A percentile compares a stretch with the other conserved stretches of the same genome.
These are phyloP conservation scores for Drosophila dunni DNA, from an alignment of 1,140 invertebrate species.

Conservation along the genomic window DNA sequence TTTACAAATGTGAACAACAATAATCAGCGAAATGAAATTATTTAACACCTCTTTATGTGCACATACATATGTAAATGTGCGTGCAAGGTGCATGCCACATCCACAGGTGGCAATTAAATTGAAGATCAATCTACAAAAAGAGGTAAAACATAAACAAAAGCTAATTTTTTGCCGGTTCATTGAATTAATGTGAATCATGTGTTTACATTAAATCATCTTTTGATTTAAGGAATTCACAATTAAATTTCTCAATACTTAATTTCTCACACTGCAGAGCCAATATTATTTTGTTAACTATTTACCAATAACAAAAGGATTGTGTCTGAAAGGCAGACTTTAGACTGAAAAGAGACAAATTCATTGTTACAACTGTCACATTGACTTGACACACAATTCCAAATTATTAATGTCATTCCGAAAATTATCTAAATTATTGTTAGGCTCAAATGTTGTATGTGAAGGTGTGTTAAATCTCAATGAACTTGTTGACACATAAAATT, in stretches of 20 bases:
- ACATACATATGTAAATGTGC: slow-evolving; percentile 14
- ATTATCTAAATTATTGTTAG: slow-evolving; percentile 68
- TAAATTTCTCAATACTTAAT: not conserved
- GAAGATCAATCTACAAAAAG: not conserved
- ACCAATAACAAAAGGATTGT: not conserved
- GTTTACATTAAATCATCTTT: not conserved
- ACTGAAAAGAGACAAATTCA: not conserved
- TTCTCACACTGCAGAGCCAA: not conserved
- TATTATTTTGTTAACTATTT: not conserved
- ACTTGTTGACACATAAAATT: slow-evolving; percentile 64
- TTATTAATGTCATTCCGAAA: slow-evolving; percentile 36
- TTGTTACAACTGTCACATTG: slow-evolving; percentile 41
- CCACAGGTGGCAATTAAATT: slow-evolving; percentile 1
- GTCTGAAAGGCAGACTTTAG: not conserved
- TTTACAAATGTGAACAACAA: slow-evolving; percentile 31
- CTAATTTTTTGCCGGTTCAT: no score
- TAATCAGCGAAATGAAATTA: slow-evolving; percentile 51
- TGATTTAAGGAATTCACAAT: not conserved
- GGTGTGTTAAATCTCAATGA: slow-evolving; percentile 45
- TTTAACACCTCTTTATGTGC: slow-evolving; percentile 63
- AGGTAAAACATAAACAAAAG: not conserved
- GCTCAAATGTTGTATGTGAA: slow-evolving; percentile 1
- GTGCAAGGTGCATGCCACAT: slow-evolving; percentile 27
- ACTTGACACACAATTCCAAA: slow-evolving; percentile 17
- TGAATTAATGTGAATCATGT: no score